Percentiles rank a stretch among this genome's conserved stretches.
Evolutionary conservation across 92 coral and sea anemone genomes (phyloP).

Genomic region (Parazoanthus darwini): DNA sequence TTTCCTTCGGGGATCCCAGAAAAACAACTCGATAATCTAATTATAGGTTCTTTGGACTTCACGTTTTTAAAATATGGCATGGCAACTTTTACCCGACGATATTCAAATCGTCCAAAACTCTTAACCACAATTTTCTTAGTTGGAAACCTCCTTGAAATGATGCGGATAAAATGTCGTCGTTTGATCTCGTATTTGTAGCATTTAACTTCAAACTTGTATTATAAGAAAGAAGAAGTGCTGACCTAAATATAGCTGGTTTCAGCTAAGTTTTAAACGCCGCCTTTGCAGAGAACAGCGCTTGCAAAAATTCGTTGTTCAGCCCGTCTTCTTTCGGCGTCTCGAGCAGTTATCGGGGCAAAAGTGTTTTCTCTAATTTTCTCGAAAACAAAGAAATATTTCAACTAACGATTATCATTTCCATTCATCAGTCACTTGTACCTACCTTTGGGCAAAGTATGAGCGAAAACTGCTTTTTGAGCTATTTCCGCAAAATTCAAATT

Average conservation of each 20-base stretch:
- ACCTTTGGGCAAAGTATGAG: not conserved
- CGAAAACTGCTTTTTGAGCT: too few species aligned
- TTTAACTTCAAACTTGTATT: conserved; percentile 7
- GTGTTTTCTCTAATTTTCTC: not conserved
- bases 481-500: too few species aligned
- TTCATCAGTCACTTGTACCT: conserved; percentile 1
- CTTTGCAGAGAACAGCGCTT: conserved; percentile 22
- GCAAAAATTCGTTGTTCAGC: not conserved
- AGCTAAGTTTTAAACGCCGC: conserved; percentile 26
- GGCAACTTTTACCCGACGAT: conserved; percentile 32
- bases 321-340: not conserved
- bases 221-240: conserved; percentile 17
- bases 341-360: not conserved
- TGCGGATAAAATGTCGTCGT: conserved; percentile 16
- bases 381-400: not conserved
- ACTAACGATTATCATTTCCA: conserved; percentile 6
- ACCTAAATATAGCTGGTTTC: conserved; percentile 18
- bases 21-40: conserved; percentile 31
- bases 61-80: conserved; percentile 24
- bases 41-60: conserved; percentile 9
- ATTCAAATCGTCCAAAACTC: conserved; percentile 11
- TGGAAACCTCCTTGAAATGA: conserved; percentile 2
- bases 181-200: not conserved
- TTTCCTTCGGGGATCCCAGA: conserved; percentile 25
- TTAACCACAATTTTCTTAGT: conserved; percentile 31